Percentiles rank a stretch among this genome's conserved stretches.
These are phyloP conservation scores for Vireo griseus DNA, from an alignment of 2,797 vertebrate genomes.

Conservation along the genomic window DNA sequence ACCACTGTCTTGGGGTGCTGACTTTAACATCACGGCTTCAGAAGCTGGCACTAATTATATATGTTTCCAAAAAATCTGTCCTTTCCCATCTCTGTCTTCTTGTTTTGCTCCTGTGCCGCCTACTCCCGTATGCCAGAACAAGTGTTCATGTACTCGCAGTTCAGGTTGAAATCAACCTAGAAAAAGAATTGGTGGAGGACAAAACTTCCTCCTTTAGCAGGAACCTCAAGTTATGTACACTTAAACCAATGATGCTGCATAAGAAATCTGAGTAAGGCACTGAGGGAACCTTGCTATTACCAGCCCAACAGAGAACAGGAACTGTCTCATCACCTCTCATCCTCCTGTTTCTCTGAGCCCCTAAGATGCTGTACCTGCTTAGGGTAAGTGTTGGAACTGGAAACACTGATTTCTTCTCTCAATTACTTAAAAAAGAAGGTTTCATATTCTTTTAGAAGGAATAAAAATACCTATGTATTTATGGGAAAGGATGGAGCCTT, in stretches of 20 bases:
- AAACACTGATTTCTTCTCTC: not conserved
- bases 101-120: not conserved
- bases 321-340: not conserved
- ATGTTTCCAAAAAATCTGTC: not conserved
- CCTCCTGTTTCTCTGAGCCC: not conserved
- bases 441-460: not conserved
- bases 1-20: not conserved
- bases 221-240: not conserved
- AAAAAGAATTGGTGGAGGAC: not conserved
- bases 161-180: constrained; percentile 16
- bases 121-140: not conserved
- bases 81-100: not conserved
- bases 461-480: not conserved
- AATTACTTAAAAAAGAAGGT: not conserved
- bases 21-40: not conserved
- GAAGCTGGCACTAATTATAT: not conserved
- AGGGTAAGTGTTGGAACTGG: not conserved
- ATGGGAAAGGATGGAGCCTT: not conserved
- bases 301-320: not conserved
- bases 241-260: not conserved
- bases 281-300: not conserved
- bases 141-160: not conserved
- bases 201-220: not conserved
- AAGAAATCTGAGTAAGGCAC: not conserved
- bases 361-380: not conserved